Base-by-base conservation (phyloP, 2,888 invertebrate species). In the Opisthograptis luteolata region DNA sequence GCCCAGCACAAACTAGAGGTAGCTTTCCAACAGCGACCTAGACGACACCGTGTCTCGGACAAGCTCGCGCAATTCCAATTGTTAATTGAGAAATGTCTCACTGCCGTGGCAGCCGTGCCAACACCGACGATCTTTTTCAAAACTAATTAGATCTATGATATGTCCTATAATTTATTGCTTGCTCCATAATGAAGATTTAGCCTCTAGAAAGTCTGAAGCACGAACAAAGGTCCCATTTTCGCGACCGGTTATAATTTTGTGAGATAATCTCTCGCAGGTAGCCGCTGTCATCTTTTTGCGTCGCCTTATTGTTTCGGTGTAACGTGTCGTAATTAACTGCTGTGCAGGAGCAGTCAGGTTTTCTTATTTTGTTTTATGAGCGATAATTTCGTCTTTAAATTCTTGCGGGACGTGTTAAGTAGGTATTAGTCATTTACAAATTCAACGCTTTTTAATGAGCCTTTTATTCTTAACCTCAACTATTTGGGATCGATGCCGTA, bases 161-260 rank as follows among this genome's bases (percentile, higher is more conserved):
- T 48, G 52, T 52, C 68, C 72, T 71, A 73, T 74, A 76, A 87
- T 81, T 82, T 85, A 87, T 79, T 64, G 80, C 58, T 58, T 52
- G 58, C 64, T 57, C 69, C 64, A 59, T 87, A 87, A 87, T 87
- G 87, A 88, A 89, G 87, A 87, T 86, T 87, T 85, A 87, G 78
- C 76, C 79, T 54, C 71, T 73, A 73, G 73, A 64, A 58, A 53
- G 68, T 68, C 67, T 68, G 70, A 63, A 60, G 55, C 63, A 48
- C 51, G 66, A 78, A 81, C 79, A 81, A 84, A 81, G 74, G 71
- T 69, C 62, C 65, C 67, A 69, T 73, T 74, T 73, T 66, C 65
- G 55, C 64, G 74, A 68, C 61, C 68, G 76, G 74, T 78, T 79
- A 79, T 83, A 80, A 81, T 81, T 83, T 81, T 76, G 63, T 66